These are phyloP conservation scores for Monochamus saltuarius DNA, from an alignment of 1,140 invertebrate species.

Conservation along the genomic window DNA sequence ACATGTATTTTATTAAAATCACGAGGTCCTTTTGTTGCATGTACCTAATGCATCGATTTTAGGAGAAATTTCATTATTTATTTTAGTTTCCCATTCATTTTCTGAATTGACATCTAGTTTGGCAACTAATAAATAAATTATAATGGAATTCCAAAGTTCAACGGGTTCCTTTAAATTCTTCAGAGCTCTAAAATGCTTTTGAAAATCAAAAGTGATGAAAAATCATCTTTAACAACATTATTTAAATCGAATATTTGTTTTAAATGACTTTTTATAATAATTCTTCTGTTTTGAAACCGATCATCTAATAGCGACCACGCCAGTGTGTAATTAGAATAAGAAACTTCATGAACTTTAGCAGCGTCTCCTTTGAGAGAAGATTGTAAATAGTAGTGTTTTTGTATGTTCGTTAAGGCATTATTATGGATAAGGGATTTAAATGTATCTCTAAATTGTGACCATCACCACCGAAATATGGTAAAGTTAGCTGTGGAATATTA, in stretches of 20 bases:
- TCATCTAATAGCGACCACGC: slow-evolving; percentile 1
- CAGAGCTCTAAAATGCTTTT: slow-evolving; percentile 1
- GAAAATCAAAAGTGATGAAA: not conserved
- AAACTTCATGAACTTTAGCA: not conserved
- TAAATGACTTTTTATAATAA: slow-evolving; percentile 1
- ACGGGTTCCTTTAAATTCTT: slow-evolving; percentile 5
- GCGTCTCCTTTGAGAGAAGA: not conserved
- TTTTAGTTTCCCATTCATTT: not conserved
- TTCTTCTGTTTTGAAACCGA: slow-evolving; percentile 1
- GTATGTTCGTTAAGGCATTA: too few relatives aligned
- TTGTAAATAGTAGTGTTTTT: too few relatives aligned
- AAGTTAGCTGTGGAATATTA: too few relatives aligned
- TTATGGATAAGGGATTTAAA: too few relatives aligned
- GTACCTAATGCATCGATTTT: too few relatives aligned
- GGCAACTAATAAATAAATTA: not conserved
- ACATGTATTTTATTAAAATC: too few relatives aligned
- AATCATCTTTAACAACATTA: not conserved
- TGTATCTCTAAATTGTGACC: too few relatives aligned
- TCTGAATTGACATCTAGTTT: slow-evolving; percentile 1
- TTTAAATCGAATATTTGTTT: not conserved
- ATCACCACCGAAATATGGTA: too few relatives aligned
- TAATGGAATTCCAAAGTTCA: not conserved
- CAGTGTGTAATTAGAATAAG: not conserved
- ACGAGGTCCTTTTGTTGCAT: too few relatives aligned
- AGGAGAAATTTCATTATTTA: too few relatives aligned